A percentile compares a stretch with the other conserved stretches of the same genome.
These are phyloP conservation scores for Apus apus DNA, from an alignment of 2,113 vertebrate genomes.

Conservation along the genomic window DNA sequence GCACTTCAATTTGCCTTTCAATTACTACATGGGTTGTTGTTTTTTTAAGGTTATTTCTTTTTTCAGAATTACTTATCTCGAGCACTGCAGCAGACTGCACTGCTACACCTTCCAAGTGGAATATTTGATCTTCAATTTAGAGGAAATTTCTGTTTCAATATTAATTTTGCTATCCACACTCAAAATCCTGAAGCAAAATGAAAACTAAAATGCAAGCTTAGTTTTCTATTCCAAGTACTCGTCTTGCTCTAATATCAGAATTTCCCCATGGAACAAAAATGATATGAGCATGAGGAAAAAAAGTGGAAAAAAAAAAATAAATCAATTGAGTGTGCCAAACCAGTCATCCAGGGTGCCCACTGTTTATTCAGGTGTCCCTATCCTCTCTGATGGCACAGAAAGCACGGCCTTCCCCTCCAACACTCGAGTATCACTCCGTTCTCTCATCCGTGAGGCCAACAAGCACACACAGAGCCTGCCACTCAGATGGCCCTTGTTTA, in stretches of 20 bases:
- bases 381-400: not conserved
- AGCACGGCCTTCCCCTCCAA: accelerated
- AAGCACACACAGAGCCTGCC: not conserved
- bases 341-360: not conserved
- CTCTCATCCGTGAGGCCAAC: not conserved
- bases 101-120: not conserved
- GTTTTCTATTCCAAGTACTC: not conserved
- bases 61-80: not conserved
- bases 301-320: too few species aligned
- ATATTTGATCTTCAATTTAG: not conserved
- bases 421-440: accelerated
- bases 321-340: not conserved
- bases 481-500: not conserved
- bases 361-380: constrained; percentile 33
- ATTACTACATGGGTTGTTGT: not conserved
- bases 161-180: not conserved
- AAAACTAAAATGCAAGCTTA: not conserved
- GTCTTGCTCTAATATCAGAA: not conserved
- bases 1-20: not conserved
- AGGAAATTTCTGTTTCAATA: not conserved
- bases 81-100: not conserved
- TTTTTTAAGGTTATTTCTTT: not conserved
- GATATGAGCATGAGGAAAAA: not conserved
- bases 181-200: not conserved
- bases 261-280: not conserved